Base-by-base conservation (phyloP, 2,888 invertebrate species). In the Drosophila vallismaia region DNA sequence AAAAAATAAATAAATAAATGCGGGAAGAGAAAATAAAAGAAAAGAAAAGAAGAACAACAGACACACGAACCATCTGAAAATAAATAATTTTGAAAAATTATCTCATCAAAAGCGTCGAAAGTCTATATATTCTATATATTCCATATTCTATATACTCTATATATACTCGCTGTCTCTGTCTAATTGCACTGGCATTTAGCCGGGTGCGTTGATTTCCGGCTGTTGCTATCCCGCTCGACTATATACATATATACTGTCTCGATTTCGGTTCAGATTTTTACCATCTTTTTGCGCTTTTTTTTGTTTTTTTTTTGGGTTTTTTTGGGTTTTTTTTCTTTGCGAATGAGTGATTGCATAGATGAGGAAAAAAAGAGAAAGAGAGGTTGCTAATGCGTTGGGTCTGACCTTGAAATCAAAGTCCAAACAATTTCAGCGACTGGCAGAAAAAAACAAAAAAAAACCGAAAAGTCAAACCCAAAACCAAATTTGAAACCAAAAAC, bases 331-430 rank as follows among this genome's bases (percentile, higher is more conserved):
- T 54, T 10, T 36, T 58, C 31, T 69, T 31, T 49, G 31, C 50
- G 53, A 56, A 53, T 68, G 77, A 77, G 74, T 76, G 81, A 80
- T 71, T 79, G 73, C 60, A 62, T 62, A 58, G 60, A 49, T 77
- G 58, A 52, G 50, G 33, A 45, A 48, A 29, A 12, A 45, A 4
- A 49, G 19, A 38, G 26, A 19, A 14, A 48, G 45, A 44, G 42
- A 66, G 59, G 67, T 14, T 49, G 71, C 72, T 78, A 78, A 81
- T 81, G 84, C 84, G 75, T 53, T 53, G 56, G 54, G 33, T 68
- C 40, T 73, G 86, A 79, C 78, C 86, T 80, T 83, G 77, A 44
- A 77, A 68, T 74, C 74, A 67, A 70, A 84, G 75, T 74, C 70
- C 57, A 67, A 79, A 55, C 71, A 64, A 63, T 73, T 67, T 71